Evolutionary conservation across 2,113 vertebrate genomes (phyloP), one percentile per base, ranked within the genome.

Genomic region (Eublepharis macularius): DNA sequence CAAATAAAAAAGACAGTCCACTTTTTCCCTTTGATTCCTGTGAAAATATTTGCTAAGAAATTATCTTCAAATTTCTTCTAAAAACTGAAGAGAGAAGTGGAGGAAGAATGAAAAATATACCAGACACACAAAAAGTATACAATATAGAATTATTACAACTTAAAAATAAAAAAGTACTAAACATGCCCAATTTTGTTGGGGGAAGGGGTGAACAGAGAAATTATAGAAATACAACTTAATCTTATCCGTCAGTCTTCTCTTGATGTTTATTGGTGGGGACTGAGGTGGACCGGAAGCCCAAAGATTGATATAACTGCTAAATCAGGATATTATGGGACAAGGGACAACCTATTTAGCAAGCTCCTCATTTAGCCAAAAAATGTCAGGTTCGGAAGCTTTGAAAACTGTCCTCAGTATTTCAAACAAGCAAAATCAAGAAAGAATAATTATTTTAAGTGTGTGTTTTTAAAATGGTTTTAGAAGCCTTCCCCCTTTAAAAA

Each of bases 11-110:
- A 92, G 91, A 84, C 85, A 87, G 80, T 72, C 85, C 47, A 39
- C 32, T 76, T 89, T 79, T 87, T 79, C 86, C 82, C 88, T 92
- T 91, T 85, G 89, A 91, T 90, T 92, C 93, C 91, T 92, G 90
- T 94, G 92, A 88, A 87, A 92, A 90, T 10, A 80, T 90, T 86
- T 83, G 69, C 83, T 91, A 89, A 80, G 69, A 85, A 80, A 36
- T 49, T 49, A 73, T 16, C 41, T 73, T 16, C 32, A 84, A 76
- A 16, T 24, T 90, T 85, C 68, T 86, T 45, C 78, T 14, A 60
- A 43, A 89, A 57, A 47, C 77, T 76, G 80, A 90, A 60, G 80
- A 51, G 43, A 45, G 19, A n/a, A 36, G 39, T 60, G 81, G 29
- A 54, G 73, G 87, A 24, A 16, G 75, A 79, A 76, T 84, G 85